A percentile compares a stretch with the other conserved stretches of the same genome.
Evolutionary conservation across 2,113 vertebrate genomes (phyloP).

Genomic region (Corythornis cristatus): DNA sequence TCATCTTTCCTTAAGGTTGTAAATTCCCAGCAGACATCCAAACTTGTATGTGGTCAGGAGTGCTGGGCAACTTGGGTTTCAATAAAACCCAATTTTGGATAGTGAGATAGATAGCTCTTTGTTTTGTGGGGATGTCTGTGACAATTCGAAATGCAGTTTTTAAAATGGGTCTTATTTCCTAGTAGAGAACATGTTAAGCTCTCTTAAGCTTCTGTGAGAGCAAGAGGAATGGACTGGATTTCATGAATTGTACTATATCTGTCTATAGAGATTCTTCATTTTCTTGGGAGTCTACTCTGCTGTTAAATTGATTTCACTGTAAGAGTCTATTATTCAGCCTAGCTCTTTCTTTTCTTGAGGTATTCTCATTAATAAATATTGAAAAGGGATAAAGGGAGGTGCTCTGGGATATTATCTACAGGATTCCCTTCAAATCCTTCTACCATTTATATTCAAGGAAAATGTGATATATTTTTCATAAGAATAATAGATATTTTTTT

Average conservation of each 20-base stretch:
- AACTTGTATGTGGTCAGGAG: too few species aligned
- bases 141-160: neutral
- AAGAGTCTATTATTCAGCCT: neutral
- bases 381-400: neutral
- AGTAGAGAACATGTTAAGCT: neutral
- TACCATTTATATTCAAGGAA: neutral
- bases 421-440: neutral
- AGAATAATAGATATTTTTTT: neutral
- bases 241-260: neutral
- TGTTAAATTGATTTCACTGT: neutral
- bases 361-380: neutral
- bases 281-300: neutral
- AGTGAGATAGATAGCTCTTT: too few species aligned
- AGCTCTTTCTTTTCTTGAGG: neutral
- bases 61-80: too few species aligned
- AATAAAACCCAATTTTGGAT: too few species aligned
- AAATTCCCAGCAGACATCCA: too few species aligned
- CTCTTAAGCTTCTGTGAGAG: neutral
- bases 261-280: neutral
- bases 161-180: neutral
- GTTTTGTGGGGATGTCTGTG: too few species aligned
- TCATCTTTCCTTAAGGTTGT: too few species aligned
- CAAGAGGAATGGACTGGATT: neutral
- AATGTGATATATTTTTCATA: neutral
- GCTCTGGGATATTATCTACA: neutral